Percentiles rank a stretch among this genome's conserved stretches.
phyloP scores from a whole-genome alignment of 2,888 invertebrate genomes.

The Lepidocyrtoides sp. region DNA sequence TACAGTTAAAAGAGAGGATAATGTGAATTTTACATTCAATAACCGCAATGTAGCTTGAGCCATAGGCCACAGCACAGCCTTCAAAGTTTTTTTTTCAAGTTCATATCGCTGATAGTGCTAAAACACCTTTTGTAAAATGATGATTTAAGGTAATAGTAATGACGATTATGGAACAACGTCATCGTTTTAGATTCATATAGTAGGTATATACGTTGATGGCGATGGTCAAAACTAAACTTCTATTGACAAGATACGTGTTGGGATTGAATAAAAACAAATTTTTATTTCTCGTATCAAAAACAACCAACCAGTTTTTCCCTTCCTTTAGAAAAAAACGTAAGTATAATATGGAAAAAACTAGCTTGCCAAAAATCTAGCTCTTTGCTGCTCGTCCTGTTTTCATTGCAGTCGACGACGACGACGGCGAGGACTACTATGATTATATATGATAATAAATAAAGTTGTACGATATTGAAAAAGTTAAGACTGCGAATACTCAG shows the following conservation, averaged over 20 bases:
- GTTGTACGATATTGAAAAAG: background rate
- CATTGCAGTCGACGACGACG: background rate
- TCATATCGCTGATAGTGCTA: constrained; percentile 32
- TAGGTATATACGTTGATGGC: background rate
- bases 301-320: constrained; percentile 15
- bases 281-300: background rate
- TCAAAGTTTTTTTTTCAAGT: constrained; percentile 60
- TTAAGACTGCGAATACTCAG: background rate
- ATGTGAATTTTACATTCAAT: background rate
- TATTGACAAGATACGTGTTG: background rate
- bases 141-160: too few species aligned
- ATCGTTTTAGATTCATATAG: background rate
- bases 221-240: background rate
- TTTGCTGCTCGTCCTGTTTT: background rate
- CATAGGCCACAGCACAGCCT: constrained; percentile 54
- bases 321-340: background rate
- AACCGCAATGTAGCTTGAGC: background rate
- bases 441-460: background rate
- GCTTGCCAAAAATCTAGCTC: constrained; percentile 28
- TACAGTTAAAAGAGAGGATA: too few species aligned
- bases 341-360: constrained; percentile 4
- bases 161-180: background rate
- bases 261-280: background rate
- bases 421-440: too few species aligned
- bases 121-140: background rate